Conservation (phyloP, 2,113 vertebrate species). For the Clarias macrocephalus region DNA sequence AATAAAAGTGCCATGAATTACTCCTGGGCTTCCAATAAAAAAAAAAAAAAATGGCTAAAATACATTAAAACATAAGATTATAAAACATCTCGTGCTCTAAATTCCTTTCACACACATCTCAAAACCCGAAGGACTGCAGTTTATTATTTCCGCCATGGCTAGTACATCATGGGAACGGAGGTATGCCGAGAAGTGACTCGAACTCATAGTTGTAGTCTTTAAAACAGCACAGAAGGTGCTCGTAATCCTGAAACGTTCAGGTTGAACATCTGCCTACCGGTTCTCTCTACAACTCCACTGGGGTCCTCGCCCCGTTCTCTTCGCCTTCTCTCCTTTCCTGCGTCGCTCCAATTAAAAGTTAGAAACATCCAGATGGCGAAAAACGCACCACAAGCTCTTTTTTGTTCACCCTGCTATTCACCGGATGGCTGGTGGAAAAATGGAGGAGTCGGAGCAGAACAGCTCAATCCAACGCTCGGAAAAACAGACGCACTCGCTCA, state of each 20-base stretch:
- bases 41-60: conserved; percentile 2
- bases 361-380: conserved; percentile 35
- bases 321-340: neutral
- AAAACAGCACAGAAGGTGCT: conserved; percentile 14
- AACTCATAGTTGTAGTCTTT: conserved; percentile 31
- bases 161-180: conserved; percentile 23
- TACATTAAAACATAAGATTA: neutral
- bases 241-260: conserved; percentile 25
- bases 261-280: conserved; percentile 38
- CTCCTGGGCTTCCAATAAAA: neutral
- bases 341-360: conserved; percentile 15
- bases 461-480: neutral
- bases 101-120: conserved; percentile 15
- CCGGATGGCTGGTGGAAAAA: conserved; percentile 29
- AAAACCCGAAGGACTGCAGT: conserved; percentile 6
- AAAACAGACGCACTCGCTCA: conserved; percentile 33
- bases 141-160: conserved; percentile 19
- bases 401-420: conserved; percentile 7
- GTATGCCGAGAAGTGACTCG: neutral
- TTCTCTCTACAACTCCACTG: conserved; percentile 16
- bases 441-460: conserved; percentile 26
- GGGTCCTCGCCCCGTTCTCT: conserved; percentile 8
- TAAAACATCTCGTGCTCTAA: neutral
- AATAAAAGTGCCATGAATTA: conserved; percentile 10
- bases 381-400: conserved; percentile 28